These are phyloP conservation scores for Cacoxenus indagator DNA, from an alignment of 2,888 invertebrate species.

Conservation along the genomic window DNA sequence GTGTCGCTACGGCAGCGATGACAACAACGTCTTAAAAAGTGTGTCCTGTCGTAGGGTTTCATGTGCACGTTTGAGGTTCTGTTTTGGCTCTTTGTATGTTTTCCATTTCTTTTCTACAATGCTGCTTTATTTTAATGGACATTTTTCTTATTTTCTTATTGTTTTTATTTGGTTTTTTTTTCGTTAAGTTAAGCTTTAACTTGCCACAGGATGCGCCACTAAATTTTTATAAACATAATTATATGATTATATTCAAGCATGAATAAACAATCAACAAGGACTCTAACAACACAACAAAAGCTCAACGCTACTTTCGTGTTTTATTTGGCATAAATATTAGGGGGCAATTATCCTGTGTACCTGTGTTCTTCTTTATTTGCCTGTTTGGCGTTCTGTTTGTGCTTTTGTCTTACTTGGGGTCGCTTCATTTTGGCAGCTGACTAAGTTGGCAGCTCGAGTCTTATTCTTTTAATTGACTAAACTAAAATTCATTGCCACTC, in stretches of 20 bases:
- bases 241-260: constrained; percentile 3
- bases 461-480: constrained; percentile 5
- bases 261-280: not conserved
- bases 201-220: constrained; percentile 58
- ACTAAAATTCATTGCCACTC: not conserved
- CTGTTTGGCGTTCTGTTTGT: not conserved
- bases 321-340: constrained; percentile 44
- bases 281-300: not conserved
- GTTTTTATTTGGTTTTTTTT: not conserved
- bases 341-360: constrained; percentile 53
- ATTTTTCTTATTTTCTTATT: not conserved
- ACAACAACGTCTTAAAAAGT: not conserved
- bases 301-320: not conserved
- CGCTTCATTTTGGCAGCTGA: not conserved
- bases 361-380: not conserved
- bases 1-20: no score
- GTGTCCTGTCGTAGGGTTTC: constrained; percentile 15
- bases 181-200: constrained; percentile 13
- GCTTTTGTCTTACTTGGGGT: not conserved
- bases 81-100: constrained; percentile 47
- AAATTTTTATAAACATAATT: constrained; percentile 38
- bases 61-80: constrained; percentile 31
- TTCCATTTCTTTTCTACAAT: not conserved
- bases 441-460: not conserved
- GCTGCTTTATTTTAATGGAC: not conserved